Conservation (phyloP, 2,797 vertebrate species). For the Silurus lanzhouensis region DNA sequence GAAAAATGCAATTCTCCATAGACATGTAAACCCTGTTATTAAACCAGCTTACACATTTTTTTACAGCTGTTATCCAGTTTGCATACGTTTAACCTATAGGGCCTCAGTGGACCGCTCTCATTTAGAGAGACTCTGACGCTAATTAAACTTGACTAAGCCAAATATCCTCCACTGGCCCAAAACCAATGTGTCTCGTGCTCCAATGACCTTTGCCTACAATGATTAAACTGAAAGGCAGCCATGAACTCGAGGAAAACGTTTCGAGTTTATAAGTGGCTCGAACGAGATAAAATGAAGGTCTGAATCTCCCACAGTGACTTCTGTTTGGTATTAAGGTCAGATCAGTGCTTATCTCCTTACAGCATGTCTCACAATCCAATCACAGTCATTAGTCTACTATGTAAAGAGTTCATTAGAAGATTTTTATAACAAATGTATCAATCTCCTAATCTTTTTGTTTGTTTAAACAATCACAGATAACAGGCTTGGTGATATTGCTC, state of each 20-base stretch:
- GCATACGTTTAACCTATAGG: background rate
- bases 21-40: background rate
- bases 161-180: conserved; percentile 23
- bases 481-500: background rate
- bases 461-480: background rate
- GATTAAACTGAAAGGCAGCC: background rate
- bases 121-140: background rate
- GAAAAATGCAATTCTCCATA: background rate
- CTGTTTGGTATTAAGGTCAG: conserved; percentile 10
- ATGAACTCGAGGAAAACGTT: background rate
- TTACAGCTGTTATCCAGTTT: background rate
- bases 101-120: background rate
- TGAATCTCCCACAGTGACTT: background rate
- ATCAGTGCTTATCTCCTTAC: background rate
- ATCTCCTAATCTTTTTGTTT: too few relatives aligned
- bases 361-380: background rate
- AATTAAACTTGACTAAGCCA: conserved; percentile 34
- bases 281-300: background rate
- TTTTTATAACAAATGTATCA: background rate
- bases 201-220: conserved; percentile 7
- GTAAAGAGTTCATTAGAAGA: background rate
- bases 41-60: background rate
- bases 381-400: background rate
- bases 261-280: background rate
- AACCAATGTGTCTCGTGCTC: conserved; percentile 2